phyloP scores from a whole-genome alignment of 2,888 invertebrate genomes.

The Polymixis flavicincta region DNA sequence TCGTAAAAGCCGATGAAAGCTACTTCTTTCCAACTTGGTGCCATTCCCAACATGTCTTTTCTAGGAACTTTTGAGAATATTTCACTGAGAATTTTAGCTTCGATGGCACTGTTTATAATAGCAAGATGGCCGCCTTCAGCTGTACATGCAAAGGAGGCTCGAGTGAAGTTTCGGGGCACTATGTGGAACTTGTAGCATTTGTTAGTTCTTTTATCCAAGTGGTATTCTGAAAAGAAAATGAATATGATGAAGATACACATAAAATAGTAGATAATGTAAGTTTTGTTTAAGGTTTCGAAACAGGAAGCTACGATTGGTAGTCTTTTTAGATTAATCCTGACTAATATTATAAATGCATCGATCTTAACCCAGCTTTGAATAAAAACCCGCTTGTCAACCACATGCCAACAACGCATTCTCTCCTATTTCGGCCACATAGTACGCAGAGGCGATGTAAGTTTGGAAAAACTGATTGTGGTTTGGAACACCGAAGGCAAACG shows the following conservation, averaged over 20 bases:
- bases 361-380: too few relatives aligned
- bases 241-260: not conserved
- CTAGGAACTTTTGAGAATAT: constrained; percentile 66
- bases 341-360: too few relatives aligned
- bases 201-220: constrained; percentile 68
- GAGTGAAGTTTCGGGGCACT: constrained; percentile 70
- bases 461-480: too few relatives aligned
- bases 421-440: too few relatives aligned
- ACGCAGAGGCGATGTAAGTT: too few relatives aligned
- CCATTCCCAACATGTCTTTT: constrained; percentile 53
- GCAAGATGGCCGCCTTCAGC: constrained; percentile 77
- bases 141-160: constrained; percentile 74
- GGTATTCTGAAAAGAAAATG: constrained; percentile 69
- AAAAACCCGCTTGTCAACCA: too few relatives aligned
- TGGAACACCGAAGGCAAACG: too few relatives aligned
- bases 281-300: not conserved
- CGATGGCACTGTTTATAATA: constrained; percentile 75
- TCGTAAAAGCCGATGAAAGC: constrained; percentile 71
- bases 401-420: too few relatives aligned
- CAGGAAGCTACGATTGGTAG: too few relatives aligned
- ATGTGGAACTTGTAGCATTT: constrained; percentile 80
- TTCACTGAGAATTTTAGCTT: constrained; percentile 67
- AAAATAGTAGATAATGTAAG: not conserved
- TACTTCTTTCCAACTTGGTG: constrained; percentile 56
- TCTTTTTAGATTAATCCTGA: too few relatives aligned